Percentiles rank a stretch among this genome's conserved stretches.
Conservation (phyloP, 2,797 vertebrate species). For the Sebastes taczanowskii region DNA sequence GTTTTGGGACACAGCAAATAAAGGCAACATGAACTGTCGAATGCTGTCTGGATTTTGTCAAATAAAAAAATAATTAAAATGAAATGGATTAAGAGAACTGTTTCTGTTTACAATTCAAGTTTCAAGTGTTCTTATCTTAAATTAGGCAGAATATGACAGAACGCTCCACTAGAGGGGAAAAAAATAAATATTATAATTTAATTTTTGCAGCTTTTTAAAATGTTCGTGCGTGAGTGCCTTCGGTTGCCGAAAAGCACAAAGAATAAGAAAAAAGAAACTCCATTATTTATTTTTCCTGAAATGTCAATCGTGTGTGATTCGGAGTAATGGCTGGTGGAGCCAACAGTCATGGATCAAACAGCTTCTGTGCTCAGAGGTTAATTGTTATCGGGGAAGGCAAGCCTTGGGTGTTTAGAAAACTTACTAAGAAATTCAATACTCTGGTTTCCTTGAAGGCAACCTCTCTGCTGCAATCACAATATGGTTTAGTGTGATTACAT, state of each 20-base stretch:
- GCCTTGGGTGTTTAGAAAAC: constrained; percentile 63
- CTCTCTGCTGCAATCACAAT: constrained; percentile 25
- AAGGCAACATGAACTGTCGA: background rate
- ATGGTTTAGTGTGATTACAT: constrained; percentile 45
- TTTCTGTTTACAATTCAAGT: background rate
- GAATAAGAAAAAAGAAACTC: background rate
- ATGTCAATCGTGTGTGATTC: constrained; percentile 64
- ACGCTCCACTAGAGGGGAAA: background rate
- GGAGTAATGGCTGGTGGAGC: constrained; percentile 54
- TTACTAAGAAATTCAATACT: constrained; percentile 55
- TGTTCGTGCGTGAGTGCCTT: background rate
- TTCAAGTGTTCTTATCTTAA: background rate
- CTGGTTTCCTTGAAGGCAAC: constrained; percentile 43
- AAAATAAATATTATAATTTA: background rate
- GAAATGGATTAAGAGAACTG: background rate
- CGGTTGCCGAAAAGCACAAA: background rate
- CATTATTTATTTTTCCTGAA: constrained; percentile 42
- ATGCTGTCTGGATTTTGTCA: background rate
- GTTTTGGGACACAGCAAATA: background rate
- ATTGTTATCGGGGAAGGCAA: constrained; percentile 68
- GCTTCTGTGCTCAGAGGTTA: constrained; percentile 65
- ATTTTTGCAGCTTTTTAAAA: background rate
- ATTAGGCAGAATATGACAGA: background rate
- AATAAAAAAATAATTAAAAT: background rate
- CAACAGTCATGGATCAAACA: constrained; percentile 68